Conservation (phyloP, 2,113 vertebrate species). For the Upupa epops region DNA sequence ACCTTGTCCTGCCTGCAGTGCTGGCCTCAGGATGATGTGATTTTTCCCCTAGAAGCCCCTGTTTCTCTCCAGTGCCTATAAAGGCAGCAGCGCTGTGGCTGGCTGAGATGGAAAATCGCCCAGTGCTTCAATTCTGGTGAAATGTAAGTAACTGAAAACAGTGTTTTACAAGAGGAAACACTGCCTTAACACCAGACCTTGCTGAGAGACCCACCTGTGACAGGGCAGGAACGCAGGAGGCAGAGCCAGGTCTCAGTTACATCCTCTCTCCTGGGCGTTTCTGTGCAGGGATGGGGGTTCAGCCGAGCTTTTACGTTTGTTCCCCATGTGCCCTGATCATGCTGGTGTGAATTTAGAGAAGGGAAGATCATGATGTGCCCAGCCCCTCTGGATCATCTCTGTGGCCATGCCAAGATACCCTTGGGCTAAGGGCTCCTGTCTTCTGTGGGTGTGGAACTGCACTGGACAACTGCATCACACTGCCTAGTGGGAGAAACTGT, state of each 20-base stretch:
- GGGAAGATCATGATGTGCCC: neutral
- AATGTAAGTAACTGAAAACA: constrained; percentile 42
- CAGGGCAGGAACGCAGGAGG: neutral
- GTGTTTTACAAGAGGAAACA: constrained; percentile 48
- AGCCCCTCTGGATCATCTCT: neutral
- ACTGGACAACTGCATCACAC: neutral
- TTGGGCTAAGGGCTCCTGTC: neutral
- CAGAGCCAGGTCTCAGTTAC: neutral
- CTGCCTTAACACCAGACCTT: constrained; percentile 14
- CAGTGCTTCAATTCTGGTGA: constrained; percentile 1
- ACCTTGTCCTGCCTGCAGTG: neutral
- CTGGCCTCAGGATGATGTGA: neutral
- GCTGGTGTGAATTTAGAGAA: neutral
- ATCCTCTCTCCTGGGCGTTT: neutral
- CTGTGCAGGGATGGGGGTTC: neutral
- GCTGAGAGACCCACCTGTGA: constrained; percentile 32
- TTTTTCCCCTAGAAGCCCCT: neutral
- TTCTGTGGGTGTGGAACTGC: neutral
- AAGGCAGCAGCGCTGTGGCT: neutral
- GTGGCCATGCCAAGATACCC: neutral
- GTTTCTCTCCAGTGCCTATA: constrained; percentile 1
- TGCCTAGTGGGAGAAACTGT: neutral
- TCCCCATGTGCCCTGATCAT: rapidly evolving
- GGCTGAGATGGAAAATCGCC: constrained; percentile 29
- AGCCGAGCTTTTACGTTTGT: neutral